Evolutionary conservation across 2,888 invertebrate species (phyloP).

Genomic region (Chloroclysta siterata): DNA sequence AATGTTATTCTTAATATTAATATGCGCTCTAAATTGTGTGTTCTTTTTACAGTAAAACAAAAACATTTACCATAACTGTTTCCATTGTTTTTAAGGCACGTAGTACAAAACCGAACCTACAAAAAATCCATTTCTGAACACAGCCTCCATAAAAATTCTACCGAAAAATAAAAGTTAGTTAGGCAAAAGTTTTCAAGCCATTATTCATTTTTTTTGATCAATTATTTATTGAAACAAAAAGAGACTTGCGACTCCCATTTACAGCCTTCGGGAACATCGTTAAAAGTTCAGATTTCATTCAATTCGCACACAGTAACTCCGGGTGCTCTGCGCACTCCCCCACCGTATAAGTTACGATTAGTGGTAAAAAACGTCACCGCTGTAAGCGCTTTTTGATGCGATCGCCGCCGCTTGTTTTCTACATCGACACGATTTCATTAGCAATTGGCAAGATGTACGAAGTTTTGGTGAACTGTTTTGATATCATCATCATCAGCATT

Average conservation of each 20-base stretch:
- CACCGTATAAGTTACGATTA: constrained; percentile 70
- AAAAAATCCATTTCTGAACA: no score
- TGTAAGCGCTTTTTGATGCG: constrained; percentile 76
- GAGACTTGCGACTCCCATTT: constrained; percentile 7
- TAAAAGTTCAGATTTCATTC: constrained; percentile 37
- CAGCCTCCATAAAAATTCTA: no score
- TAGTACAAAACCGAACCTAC: no score
- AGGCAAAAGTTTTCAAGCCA: neutral
- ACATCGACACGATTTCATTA: constrained; percentile 73
- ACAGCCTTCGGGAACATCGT: constrained; percentile 32
- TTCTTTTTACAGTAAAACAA: no score
- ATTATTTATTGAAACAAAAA: constrained; percentile 9
- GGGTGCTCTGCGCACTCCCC: constrained; percentile 44
- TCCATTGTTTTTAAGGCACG: no score
- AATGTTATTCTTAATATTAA: no score
- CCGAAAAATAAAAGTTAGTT: neutral
- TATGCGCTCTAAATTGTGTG: no score
- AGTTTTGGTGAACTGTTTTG: constrained; percentile 30
- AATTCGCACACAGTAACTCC: constrained; percentile 29
- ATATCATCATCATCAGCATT: neutral
- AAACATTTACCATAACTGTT: no score
- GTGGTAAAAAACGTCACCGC: constrained; percentile 62
- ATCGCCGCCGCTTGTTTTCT: constrained; percentile 64
- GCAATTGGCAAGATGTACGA: constrained; percentile 59
- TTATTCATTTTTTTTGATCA: constrained; percentile 1